These are phyloP conservation scores for Eptatretus atami DNA, from an alignment of 2,797 vertebrate species.

Conservation along the genomic window DNA sequence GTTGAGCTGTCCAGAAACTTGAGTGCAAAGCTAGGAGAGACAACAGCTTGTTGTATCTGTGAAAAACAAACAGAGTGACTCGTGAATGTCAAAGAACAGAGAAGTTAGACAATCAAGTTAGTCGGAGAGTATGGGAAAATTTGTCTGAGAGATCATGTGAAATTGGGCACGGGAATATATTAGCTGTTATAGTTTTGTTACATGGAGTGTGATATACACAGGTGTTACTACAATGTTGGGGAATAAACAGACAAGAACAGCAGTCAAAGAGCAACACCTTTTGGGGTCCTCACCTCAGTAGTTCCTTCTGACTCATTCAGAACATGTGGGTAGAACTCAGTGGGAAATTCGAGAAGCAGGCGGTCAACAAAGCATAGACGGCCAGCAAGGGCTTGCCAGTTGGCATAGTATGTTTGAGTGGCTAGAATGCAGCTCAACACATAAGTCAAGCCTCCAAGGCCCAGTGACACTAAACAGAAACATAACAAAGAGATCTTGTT, in stretches of 20 bases:
- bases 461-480: constrained; percentile 14
- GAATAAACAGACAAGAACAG: too few species aligned
- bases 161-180: too few species aligned
- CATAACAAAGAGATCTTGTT: too few species aligned
- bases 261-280: background rate
- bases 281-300: background rate
- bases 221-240: too few species aligned
- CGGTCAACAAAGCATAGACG: constrained; percentile 43
- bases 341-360: constrained; percentile 43
- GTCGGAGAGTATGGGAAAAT: too few species aligned
- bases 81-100: too few species aligned
- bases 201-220: too few species aligned
- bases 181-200: too few species aligned
- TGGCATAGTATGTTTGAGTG: constrained; percentile 26
- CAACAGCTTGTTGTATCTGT: constrained; percentile 47
- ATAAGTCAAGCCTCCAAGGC: constrained; percentile 42
- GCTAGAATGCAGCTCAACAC: constrained; percentile 46
- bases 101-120: too few species aligned
- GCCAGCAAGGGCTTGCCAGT: constrained; percentile 43
- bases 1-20: constrained; percentile 52
- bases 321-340: constrained; percentile 51
- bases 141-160: too few species aligned
- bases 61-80: too few species aligned
- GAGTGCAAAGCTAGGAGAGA: constrained; percentile 30
- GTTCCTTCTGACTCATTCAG: constrained; percentile 12